Evolutionary conservation across 2,113 vertebrate species (phyloP), one percentile per base, ranked within the genome.

Genomic region (Danionella cerebrum): DNA sequence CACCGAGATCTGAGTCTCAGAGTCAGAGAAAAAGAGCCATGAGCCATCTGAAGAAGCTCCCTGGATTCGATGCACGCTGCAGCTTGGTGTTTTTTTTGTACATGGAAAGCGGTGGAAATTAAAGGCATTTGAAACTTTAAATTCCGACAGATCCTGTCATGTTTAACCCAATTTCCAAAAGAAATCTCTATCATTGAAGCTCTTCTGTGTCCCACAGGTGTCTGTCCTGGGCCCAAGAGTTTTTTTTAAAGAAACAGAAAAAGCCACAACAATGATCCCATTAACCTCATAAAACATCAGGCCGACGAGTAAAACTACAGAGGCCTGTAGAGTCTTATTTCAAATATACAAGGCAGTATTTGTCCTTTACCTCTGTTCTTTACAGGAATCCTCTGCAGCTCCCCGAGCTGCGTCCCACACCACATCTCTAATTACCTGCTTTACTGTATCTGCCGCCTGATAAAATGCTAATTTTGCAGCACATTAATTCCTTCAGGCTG

Each of bases 401-500:
- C 27, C 48, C 50, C 19, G 29, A 48, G 59, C 29, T 19, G 44
- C 42, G 19, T 48, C 29, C 29, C 12, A 12, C 59, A 63, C 42
- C 59, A 14, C 59, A 33, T 88, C 89, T 95, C 92, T 96, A 96
- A 95, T 95, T 96, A 93, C 94, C 91, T 95, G 91, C 86, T 70
- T 94, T 92, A 94, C 92, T 93, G 90, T 97, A 95, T 96, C 93
- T 92, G 91, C 90, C 92, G 90, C 94, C 91, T 93, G 93, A 96
- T 96, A 96, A 96, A 94, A 95, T 95, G 93, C 93, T 96, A 93
- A 96, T 96, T 97, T 96, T 92, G 94, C 93, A 97, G 90, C 92
- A 94, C 94, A 96, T 95, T 95, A 96, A 95, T 94, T 97, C 94
- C 94, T 93, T 91, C 90, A 89, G 92, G 91, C 89, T 94, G 91